Conservation (phyloP, 2,797 vertebrate genomes). For the Channallabes apus region DNA sequence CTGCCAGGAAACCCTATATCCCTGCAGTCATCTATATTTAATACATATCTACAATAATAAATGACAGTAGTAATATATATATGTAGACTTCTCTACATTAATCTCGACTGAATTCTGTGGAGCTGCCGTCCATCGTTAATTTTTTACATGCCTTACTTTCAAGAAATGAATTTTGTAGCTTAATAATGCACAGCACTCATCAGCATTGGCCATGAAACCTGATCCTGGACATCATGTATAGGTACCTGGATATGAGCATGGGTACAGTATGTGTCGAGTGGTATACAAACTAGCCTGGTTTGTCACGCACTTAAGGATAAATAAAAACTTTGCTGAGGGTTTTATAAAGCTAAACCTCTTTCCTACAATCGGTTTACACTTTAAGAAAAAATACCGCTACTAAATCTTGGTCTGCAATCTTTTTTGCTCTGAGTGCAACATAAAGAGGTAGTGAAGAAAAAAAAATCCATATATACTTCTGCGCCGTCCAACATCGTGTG, state of each 20-base stretch:
- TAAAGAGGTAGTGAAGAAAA: background rate
- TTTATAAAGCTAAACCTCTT: background rate
- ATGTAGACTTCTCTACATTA: conserved; percentile 22
- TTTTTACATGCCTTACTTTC: background rate
- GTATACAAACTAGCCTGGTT: background rate
- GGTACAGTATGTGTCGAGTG: background rate
- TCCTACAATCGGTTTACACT: background rate
- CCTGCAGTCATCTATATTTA: conserved; percentile 17
- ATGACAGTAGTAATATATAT: conserved; percentile 14
- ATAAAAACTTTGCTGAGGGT: background rate
- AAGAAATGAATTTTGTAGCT: background rate
- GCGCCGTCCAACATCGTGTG: background rate
- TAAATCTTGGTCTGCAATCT: background rate
- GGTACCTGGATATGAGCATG: background rate
- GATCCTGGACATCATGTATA: background rate
- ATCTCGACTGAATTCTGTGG: conserved; percentile 17
- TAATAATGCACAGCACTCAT: conserved; percentile 12
- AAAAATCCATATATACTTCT: background rate
- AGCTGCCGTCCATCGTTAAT: conserved; percentile 6
- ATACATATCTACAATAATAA: conserved; percentile 13
- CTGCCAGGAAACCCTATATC: conserved; percentile 3
- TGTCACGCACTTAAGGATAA: background rate
- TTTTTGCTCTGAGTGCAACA: background rate
- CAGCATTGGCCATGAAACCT: background rate
- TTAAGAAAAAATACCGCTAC: background rate